These are phyloP conservation scores for Eciton burchellii DNA, from an alignment of 1,140 invertebrate genomes.

Conservation along the genomic window DNA sequence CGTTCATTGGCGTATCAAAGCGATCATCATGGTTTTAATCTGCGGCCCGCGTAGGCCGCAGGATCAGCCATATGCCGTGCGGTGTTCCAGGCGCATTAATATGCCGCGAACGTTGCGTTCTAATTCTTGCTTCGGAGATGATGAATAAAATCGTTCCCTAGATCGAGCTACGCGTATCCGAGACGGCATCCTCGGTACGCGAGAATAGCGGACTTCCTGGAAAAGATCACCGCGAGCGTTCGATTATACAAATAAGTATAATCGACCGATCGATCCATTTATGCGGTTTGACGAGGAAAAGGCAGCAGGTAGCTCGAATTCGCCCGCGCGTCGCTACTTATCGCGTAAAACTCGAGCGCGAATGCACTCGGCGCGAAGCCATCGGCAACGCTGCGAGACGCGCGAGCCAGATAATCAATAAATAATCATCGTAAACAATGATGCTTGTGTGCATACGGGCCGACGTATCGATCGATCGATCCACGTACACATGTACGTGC, in stretches of 20 bases:
- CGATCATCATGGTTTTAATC: slow-evolving; percentile 70
- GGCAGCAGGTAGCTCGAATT: slow-evolving; percentile 12
- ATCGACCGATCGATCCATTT: neutral
- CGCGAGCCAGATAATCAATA: slow-evolving; percentile 15
- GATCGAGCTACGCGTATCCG: slow-evolving; percentile 6
- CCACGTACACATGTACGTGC: neutral
- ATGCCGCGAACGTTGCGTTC: slow-evolving; percentile 13
- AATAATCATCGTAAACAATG: slow-evolving; percentile 62
- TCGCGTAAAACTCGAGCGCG: neutral
- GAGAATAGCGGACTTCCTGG: neutral
- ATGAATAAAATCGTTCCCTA: slow-evolving; percentile 62
- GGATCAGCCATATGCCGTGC: slow-evolving; percentile 1
- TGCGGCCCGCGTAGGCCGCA: slow-evolving; percentile 4
- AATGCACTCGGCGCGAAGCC: neutral
- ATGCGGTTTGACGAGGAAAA: neutral
- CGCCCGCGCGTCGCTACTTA: neutral
- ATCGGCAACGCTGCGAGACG: too few species aligned
- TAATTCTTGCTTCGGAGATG: slow-evolving; percentile 51
- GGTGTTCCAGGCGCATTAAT: slow-evolving; percentile 54
- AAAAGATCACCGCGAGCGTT: neutral
- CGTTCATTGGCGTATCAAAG: slow-evolving; percentile 57
- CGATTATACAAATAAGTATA: neutral
- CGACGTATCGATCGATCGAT: slow-evolving; percentile 36
- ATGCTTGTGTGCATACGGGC: slow-evolving; percentile 32
- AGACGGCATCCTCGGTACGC: neutral